phyloP scores from a whole-genome alignment of 1,140 invertebrate genomes.

The Neotoxoptera formosana region DNA sequence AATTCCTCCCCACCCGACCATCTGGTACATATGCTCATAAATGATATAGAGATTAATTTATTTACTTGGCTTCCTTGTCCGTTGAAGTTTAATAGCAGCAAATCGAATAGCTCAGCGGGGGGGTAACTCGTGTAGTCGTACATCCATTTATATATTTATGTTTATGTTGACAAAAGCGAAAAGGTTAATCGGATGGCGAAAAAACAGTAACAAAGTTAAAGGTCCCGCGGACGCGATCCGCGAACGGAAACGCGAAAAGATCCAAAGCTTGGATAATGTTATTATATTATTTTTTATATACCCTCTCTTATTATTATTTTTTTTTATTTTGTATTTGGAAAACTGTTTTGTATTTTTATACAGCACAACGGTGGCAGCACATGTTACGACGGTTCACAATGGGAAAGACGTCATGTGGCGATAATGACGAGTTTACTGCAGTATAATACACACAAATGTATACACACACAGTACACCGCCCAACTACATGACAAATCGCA shows the following conservation, averaged over 20 bases:
- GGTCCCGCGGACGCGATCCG: background rate
- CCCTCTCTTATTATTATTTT: slow-evolving; percentile 37
- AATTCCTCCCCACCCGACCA: background rate
- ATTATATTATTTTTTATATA: slow-evolving; percentile 45
- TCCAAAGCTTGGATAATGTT: slow-evolving; percentile 52
- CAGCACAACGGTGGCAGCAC: slow-evolving; percentile 36
- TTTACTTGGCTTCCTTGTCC: background rate
- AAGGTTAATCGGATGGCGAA: slow-evolving; percentile 50
- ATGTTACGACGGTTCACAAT: slow-evolving; percentile 48
- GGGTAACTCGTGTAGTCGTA: background rate
- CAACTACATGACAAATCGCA: slow-evolving; percentile 35
- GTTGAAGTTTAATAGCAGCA: slow-evolving; percentile 25
- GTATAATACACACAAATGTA: background rate
- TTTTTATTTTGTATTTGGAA: slow-evolving; percentile 43
- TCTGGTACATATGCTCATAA: background rate
- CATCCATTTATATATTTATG: background rate
- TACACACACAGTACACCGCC: background rate
- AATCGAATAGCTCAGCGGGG: slow-evolving; percentile 40
- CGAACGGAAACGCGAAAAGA: slow-evolving; percentile 43
- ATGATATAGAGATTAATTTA: background rate
- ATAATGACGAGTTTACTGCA: slow-evolving; percentile 50
- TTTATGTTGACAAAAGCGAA: slow-evolving; percentile 43
- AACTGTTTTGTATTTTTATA: slow-evolving; percentile 42
- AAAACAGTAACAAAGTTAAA: slow-evolving; percentile 46
- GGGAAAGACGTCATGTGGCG: slow-evolving; percentile 46